Evolutionary conservation across 2,888 invertebrate species (phyloP).

Genomic region (Limnephilus rhombicus): DNA sequence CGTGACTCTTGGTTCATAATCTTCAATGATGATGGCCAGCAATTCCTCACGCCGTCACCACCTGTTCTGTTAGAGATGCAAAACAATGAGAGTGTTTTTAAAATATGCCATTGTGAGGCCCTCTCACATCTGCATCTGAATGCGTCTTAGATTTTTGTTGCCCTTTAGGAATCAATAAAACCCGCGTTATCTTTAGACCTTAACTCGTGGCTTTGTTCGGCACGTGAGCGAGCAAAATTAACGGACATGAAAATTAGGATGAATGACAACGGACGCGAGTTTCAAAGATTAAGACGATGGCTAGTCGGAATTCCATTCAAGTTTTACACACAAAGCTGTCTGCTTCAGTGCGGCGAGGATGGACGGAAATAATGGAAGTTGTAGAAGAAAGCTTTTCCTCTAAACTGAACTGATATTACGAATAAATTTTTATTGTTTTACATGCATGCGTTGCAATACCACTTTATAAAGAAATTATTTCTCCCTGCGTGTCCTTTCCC

Average conservation of each 20-base stretch:
- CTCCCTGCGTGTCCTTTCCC: no score
- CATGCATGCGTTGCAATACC: no score
- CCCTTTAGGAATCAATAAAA: constrained; percentile 51
- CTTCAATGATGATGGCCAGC: constrained; percentile 56
- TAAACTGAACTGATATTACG: not conserved
- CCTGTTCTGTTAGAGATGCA: constrained; percentile 55
- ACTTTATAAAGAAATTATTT: no score
- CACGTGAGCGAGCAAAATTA: constrained; percentile 52
- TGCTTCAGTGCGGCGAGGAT: not conserved
- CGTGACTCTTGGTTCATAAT: constrained; percentile 54
- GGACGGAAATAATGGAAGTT: not conserved
- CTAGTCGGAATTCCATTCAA: not conserved
- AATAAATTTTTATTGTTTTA: not conserved
- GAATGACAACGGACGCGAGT: constrained; percentile 21
- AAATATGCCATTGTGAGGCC: constrained; percentile 48
- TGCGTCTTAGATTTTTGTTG: constrained; percentile 45
- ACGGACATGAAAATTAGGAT: constrained; percentile 35
- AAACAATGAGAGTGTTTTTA: constrained; percentile 50
- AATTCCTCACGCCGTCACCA: constrained; percentile 58
- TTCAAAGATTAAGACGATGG: not conserved
- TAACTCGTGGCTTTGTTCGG: constrained; percentile 36
- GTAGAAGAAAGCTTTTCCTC: not conserved
- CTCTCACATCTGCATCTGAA: constrained; percentile 53
- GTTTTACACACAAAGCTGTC: not conserved
- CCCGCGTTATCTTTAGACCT: constrained; percentile 45